These are phyloP conservation scores for Echinarachnius parma DNA, from an alignment of 53 echinoderm and acorn worm genomes.

Conservation along the genomic window DNA sequence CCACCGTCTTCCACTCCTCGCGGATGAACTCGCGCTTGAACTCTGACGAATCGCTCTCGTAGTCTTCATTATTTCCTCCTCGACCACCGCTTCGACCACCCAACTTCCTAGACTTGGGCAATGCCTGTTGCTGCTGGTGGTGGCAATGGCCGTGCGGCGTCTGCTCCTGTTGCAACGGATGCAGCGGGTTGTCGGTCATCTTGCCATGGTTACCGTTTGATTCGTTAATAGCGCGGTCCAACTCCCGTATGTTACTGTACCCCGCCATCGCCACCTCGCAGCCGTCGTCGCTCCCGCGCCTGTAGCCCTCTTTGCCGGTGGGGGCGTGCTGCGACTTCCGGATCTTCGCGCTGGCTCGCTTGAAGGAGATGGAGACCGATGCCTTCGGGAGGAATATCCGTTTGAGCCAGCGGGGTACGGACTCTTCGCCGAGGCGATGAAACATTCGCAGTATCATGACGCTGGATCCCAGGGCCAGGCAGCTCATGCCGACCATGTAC, in stretches of 20 bases:
- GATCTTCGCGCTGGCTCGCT: slow-evolving; percentile 17
- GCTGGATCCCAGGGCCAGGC: slow-evolving; percentile 39
- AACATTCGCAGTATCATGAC: slow-evolving; percentile 38
- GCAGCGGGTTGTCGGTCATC: background rate
- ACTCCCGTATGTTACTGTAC: background rate
- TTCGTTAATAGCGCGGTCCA: background rate
- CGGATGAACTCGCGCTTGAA: slow-evolving; percentile 25
- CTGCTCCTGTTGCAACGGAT: background rate
- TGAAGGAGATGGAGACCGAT: slow-evolving; percentile 4
- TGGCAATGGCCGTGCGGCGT: slow-evolving; percentile 5
- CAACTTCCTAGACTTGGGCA: too few species aligned
- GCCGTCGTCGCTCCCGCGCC: slow-evolving; percentile 17
- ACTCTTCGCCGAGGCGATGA: slow-evolving; percentile 35
- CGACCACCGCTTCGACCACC: too few species aligned
- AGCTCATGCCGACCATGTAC: slow-evolving; percentile 40
- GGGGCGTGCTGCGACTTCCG: background rate
- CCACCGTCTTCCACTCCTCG: slow-evolving; percentile 37
- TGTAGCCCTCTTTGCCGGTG: slow-evolving; percentile 1
- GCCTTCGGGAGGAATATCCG: slow-evolving; percentile 17
- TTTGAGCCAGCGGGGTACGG: slow-evolving; percentile 13
- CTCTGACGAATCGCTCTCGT: slow-evolving; percentile 27
- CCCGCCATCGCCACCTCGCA: background rate
- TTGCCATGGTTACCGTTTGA: slow-evolving; percentile 4
- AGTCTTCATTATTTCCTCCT: slow-evolving; percentile 13
- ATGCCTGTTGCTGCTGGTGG: too few species aligned